Evolutionary conservation across 2,797 vertebrate genomes (phyloP), one percentile per base, ranked within the genome.

Genomic region (Rhyacichthys aspro): DNA sequence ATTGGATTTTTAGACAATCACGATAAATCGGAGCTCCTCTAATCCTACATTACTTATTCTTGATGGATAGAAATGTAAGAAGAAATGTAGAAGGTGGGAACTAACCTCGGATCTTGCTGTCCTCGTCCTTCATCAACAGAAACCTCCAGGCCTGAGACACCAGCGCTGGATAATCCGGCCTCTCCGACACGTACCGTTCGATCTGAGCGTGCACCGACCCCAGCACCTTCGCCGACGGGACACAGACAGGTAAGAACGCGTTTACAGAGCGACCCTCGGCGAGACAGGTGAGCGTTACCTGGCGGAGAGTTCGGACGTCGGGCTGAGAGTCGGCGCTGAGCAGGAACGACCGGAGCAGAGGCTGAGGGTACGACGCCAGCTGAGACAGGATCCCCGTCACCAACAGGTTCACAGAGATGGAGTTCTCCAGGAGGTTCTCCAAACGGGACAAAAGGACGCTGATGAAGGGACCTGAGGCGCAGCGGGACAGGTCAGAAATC

Each of bases 381-480:
- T 97, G 96, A 8, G 95, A 89, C 59, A 99, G 86, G 84, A 99
- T 95, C 57, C 95, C 97, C 0, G 97, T 98, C 15, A 99, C 91
- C 70, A 99, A 89, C 86, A 99, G 85, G 80, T 98, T 99, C 1
- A 98, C 95, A 1, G 96, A 92, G 43, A 97, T 89, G 0, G 96
- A 94, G 82, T 99, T 99, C 49, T 98, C 95, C 78, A 98, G 85
- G 85, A 99, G 95, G 85, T 98, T 99, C 89, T 98, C 96, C 82
- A 98, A 91, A 33, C 98, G 95, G 0, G 97, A 98, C 69, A 99
- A 72, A 64, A 99, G 91, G 59, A 98, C 96, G 0, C 97, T 98
- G 88, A 98, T 93, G 83, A 99, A 98, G 0, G 97, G 97, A 42
- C 97, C 97, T 99, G 86, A 2, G 15, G 55, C 55, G 58, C 52